Conservation (phyloP, 2,797 vertebrate species). For the Channallabes apus region DNA sequence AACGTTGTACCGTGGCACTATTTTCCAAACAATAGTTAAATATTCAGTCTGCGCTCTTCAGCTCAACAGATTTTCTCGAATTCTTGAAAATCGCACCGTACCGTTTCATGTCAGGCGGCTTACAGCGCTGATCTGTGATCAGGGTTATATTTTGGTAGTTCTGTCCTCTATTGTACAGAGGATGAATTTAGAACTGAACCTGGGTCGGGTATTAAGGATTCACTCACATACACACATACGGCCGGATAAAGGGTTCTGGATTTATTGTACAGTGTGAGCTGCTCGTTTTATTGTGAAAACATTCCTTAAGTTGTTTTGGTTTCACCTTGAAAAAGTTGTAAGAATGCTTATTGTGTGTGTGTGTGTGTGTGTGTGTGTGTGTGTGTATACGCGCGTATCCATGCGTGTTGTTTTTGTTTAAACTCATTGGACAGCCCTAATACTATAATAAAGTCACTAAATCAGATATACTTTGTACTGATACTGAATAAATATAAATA, state of each 20-base stretch:
- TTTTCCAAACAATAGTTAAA: background rate
- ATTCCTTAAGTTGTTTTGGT: slow-evolving; percentile 8
- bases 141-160: slow-evolving; percentile 3
- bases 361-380: slow-evolving; percentile 56
- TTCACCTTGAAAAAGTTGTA: slow-evolving; percentile 34
- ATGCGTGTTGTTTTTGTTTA: background rate
- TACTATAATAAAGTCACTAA: slow-evolving; percentile 61
- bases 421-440: slow-evolving; percentile 55
- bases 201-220: slow-evolving; percentile 17
- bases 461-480: slow-evolving; percentile 70
- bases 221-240: background rate
- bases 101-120: background rate
- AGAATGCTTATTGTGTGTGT: slow-evolving; percentile 43
- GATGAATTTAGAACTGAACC: slow-evolving; percentile 17
- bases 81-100: background rate
- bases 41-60: background rate
- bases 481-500: slow-evolving; percentile 62
- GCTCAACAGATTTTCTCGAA: background rate
- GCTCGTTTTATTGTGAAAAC: slow-evolving; percentile 43
- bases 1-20: background rate
- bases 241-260: background rate
- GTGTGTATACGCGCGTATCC: slow-evolving; percentile 44
- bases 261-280: slow-evolving; percentile 43
- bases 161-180: slow-evolving; percentile 31
- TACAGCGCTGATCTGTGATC: slow-evolving; percentile 28